Conservation (phyloP, 2,888 invertebrate genomes). For the Amiota mariae region DNA sequence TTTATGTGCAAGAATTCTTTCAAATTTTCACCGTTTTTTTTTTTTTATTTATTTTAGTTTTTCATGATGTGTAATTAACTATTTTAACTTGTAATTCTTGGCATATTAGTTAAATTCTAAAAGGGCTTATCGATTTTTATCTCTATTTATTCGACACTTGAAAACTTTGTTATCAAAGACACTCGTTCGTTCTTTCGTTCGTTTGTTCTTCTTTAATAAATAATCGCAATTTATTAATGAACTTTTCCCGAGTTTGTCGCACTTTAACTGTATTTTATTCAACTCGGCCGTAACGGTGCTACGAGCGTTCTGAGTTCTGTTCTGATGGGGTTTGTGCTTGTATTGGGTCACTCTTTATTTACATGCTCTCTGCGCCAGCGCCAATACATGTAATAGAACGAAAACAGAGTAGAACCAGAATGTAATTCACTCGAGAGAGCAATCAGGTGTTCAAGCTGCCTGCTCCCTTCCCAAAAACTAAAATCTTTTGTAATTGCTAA, state of each 20-base stretch:
- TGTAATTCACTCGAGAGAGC: not conserved
- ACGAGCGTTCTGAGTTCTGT: not conserved
- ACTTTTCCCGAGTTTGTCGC: not conserved
- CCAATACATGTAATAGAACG: not conserved
- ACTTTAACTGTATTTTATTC: conserved; percentile 1
- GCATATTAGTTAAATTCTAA: too few relatives aligned
- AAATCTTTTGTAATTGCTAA: too few relatives aligned
- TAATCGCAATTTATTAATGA: not conserved
- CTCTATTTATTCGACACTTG: too few relatives aligned
- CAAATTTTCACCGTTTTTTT: conserved; percentile 7
- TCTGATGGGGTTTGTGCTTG: too few relatives aligned
- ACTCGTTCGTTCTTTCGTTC: too few relatives aligned
- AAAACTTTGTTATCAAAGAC: too few relatives aligned
- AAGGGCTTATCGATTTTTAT: too few relatives aligned
- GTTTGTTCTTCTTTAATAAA: not conserved
- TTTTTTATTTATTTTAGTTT: too few relatives aligned
- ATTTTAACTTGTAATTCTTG: too few relatives aligned
- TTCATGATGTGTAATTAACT: too few relatives aligned
- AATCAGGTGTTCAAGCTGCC: not conserved
- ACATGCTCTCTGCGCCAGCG: conserved; percentile 24
- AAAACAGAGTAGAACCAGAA: not conserved
- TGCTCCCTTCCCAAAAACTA: too few relatives aligned
- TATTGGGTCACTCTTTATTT: conserved; percentile 16
- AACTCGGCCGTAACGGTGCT: not conserved
- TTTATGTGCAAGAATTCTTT: conserved; percentile 9